Evolutionary conservation across 2,888 invertebrate genomes (phyloP), one percentile per base, ranked within the genome.

Genomic region (Hydroisotoma schaefferi): DNA sequence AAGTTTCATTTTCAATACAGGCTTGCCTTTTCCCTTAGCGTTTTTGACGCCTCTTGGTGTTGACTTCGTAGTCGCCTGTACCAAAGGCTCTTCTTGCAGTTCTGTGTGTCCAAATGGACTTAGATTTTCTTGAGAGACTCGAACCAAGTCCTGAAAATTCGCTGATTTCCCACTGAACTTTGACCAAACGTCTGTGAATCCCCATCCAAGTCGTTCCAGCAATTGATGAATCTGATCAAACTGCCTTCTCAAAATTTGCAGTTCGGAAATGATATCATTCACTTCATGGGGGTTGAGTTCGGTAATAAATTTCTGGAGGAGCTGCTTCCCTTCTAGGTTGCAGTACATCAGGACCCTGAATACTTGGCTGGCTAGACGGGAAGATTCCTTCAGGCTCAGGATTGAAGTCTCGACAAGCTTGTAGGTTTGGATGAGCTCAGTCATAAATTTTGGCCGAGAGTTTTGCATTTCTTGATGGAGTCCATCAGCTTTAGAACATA

Each of bases 161-260:
- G 55, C 54, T 3, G 28, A 46, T 22, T 60, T 44, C 6, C 64
- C 66, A 25, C 49, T 66, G 57, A 40, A 66, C 55, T 44, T 64
- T 59, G 55, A 58, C 60, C 54, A 70, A 25, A 59, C 66, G 58
- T 57, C 61, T 28, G 55, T 62, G 2, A 65, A 64, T 1, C 61
- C 59, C 70, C 70, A 70, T 5, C 70, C 67, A 10, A 70, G 40
- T 47, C 65, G 65, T 40, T 70, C 70, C 27, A 68, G 52, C 2
- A 62, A 37, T n/a, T 66, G 64, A 10, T 65, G 57, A 38, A 70
- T 66, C 26, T 59, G 59, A 29, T 70, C 70, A 49, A 67, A 62
- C 18, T 60, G 55, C 40, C 67, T 44, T 20, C 70, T 60, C 1
- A 70, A 59, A 22, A 46, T 53, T 37, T 68, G 65, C 5, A 69